Base-by-base conservation (phyloP, 2,113 vertebrate genomes). In the Oncorhynchus keta region DNA sequence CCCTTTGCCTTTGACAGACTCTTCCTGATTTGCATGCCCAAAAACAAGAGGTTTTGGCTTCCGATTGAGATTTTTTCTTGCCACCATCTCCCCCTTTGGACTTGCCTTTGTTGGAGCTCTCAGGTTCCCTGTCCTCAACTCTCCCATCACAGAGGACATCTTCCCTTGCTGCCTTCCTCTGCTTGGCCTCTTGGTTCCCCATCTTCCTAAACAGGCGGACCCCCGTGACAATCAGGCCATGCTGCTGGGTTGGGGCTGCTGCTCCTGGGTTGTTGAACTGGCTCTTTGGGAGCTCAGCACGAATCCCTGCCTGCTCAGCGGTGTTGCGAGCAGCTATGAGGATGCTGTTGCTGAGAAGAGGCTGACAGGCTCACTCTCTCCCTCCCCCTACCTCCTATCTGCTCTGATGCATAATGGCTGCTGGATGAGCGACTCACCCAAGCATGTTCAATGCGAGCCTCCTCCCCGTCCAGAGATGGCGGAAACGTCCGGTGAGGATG, bases 171-270 rank as follows among this genome's bases (percentile, higher is more conserved):
- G 91, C 91, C 89, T 94, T 95, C 91, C 91, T 98, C 45, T 95
- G 95, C 90, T 97, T 98, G n/a, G 94, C 93, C 74, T 98, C 97
- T 87, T 98, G 97, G 87, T 97, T 98, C 67, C 97, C 97, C 98
- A 99, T 98, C 88, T 89, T 95, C 86, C 85, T 93, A 65, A 73
- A 85, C 84, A 82, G 85, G 2, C 86, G 92, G 74, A 74, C 92
- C 22, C 93, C 88, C 81, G 88, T 93, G 4, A 85, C 85, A 81
- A 93, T 93, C 89, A 96, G 87, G 94, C 94, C 95, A 94, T 96
- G 76, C 68, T 92, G 90, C 74, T 87, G 81, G 28, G 62, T 79
- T 78, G 82, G 82, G 61, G 32, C 72, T 85, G 79, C 72, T 77
- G 81, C 59, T 84, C 76, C 28, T 81, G 26, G 70, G 51, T 76